Evolutionary conservation across 2,888 invertebrate genomes (phyloP).

Genomic region (Helicoverpa assulta): DNA sequence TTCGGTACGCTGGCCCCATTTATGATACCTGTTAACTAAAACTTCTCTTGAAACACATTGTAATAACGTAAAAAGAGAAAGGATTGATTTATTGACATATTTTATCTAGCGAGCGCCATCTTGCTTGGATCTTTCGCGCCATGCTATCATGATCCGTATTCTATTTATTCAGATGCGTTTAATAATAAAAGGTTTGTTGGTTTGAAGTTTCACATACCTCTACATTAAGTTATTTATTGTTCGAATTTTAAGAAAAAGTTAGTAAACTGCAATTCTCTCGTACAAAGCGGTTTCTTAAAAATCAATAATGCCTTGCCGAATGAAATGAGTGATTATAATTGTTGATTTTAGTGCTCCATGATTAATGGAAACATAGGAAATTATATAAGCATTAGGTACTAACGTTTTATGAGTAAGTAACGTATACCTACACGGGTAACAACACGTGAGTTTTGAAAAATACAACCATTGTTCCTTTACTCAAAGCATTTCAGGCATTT

Average conservation of each 20-base stretch:
- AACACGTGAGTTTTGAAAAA: not conserved
- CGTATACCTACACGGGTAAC: slow-evolving; percentile 5
- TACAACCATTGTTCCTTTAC: no score
- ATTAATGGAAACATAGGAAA: slow-evolving; percentile 3
- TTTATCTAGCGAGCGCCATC: slow-evolving; percentile 43
- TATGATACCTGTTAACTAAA: slow-evolving; percentile 51
- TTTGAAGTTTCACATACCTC: not conserved
- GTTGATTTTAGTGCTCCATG: slow-evolving; percentile 8
- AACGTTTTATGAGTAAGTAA: not conserved
- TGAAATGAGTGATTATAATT: slow-evolving; percentile 7
- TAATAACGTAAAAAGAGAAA: slow-evolving; percentile 63
- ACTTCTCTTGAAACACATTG: slow-evolving; percentile 51
- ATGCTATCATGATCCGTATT: slow-evolving; percentile 20
- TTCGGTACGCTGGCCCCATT: slow-evolving; percentile 54
- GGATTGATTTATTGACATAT: slow-evolving; percentile 60
- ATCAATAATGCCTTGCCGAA: not conserved
- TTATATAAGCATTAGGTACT: slow-evolving; percentile 4
- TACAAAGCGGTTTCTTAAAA: not conserved
- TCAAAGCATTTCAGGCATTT: no score
- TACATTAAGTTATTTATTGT: not conserved
- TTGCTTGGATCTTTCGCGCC: slow-evolving; percentile 42
- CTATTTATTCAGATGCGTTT: slow-evolving; percentile 27
- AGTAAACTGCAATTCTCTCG: not conserved
- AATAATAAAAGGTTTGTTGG: slow-evolving; percentile 8
- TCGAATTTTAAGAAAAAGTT: no score